Evolutionary conservation across 2,797 vertebrate species (phyloP).

Genomic region (Alosa sapidissima): DNA sequence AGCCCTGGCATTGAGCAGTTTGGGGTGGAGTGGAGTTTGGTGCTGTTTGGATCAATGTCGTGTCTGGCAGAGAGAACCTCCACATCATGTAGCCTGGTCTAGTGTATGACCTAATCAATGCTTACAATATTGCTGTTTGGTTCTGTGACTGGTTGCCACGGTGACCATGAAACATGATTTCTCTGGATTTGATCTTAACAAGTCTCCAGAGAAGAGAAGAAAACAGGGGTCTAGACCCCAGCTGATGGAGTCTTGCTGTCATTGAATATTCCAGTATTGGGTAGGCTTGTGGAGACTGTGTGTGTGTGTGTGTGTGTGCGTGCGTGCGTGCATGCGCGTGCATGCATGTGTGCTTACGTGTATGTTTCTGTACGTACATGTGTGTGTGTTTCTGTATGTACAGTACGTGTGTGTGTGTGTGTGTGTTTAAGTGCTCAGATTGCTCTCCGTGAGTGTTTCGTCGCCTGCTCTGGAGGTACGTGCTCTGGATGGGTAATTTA

Average conservation of each 20-base stretch:
- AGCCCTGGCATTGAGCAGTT: too few species aligned
- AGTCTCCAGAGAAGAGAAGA: background rate
- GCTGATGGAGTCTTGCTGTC: background rate
- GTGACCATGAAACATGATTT: background rate
- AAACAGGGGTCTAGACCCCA: background rate
- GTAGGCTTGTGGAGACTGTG: background rate
- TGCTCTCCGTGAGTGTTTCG: background rate
- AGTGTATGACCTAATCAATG: constrained; percentile 14
- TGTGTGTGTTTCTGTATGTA: background rate
- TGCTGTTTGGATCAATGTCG: background rate
- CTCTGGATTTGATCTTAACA: background rate
- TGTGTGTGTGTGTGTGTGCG: background rate
- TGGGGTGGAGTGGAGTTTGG: too few species aligned
- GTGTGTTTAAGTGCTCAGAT: background rate
- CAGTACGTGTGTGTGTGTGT: too few species aligned
- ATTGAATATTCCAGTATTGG: background rate
- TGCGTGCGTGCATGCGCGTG: constrained; percentile 39
- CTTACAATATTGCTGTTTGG: constrained; percentile 30
- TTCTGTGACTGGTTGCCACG: constrained; percentile 30
- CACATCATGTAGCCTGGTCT: background rate
- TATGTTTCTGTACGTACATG: constrained; percentile 31
- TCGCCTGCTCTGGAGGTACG: background rate
- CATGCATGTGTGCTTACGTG: constrained; percentile 14
- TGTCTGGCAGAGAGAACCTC: background rate
- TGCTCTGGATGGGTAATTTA: background rate